phyloP scores from a whole-genome alignment of 2,113 vertebrate genomes.

The Pelobates fuscus region DNA sequence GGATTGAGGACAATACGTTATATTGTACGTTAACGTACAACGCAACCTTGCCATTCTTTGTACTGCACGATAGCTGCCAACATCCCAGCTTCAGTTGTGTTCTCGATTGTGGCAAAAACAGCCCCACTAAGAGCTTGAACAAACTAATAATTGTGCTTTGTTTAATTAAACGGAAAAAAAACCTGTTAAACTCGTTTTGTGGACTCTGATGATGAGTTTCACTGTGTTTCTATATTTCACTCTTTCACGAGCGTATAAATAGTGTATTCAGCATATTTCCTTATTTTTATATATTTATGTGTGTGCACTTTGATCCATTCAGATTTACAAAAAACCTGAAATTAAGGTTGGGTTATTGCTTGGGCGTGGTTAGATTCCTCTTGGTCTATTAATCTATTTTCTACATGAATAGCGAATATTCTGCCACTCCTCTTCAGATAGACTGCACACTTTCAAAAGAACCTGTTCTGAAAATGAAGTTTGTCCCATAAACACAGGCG shows the following conservation, averaged over 20 bases:
- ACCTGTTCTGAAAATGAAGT: no score
- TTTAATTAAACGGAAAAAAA: conserved; percentile 33
- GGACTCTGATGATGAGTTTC: conserved; percentile 17
- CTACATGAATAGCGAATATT: conserved; percentile 36
- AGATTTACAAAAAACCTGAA: conserved; percentile 26
- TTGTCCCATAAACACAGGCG: no score
- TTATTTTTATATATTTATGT: conserved; percentile 35
- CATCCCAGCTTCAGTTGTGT: conserved; percentile 11
- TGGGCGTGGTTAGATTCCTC: conserved; percentile 30
- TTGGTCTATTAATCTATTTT: conserved; percentile 42
- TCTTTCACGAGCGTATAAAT: conserved; percentile 18
- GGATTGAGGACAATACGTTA: no score
- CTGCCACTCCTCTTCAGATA: conserved; percentile 22
- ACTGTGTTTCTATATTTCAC: conserved; percentile 10
- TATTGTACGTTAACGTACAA: no score
- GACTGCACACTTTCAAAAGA: neutral
- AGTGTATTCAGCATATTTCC: neutral
- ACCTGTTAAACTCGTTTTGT: conserved; percentile 26
- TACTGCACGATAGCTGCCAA: neutral
- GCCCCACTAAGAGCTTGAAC: neutral
- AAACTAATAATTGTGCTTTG: conserved; percentile 23
- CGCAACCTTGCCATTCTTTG: no score
- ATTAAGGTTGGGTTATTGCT: conserved; percentile 36
- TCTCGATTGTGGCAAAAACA: conserved; percentile 7
- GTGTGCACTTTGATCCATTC: conserved; percentile 40